Conservation (phyloP, 2,888 invertebrate genomes). For the Hirtodrosophila alboralis region DNA sequence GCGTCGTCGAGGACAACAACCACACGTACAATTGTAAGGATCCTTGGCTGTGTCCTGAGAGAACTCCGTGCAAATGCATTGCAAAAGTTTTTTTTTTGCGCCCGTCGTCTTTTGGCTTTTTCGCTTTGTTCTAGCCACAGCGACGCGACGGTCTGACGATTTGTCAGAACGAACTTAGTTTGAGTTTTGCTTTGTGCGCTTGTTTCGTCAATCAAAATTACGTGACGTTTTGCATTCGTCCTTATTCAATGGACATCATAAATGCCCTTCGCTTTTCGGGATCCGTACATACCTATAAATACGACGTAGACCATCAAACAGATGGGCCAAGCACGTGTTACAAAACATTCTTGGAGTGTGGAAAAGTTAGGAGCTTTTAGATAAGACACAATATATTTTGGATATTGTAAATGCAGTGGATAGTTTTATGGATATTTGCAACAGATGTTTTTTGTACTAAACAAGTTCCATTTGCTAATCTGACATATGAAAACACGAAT, state of each 20-base stretch:
- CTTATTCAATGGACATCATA: constrained; percentile 49
- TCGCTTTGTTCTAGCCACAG: constrained; percentile 29
- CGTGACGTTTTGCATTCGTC: constrained; percentile 64
- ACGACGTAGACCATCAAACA: neutral
- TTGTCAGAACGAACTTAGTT: constrained; percentile 64
- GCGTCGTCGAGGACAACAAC: constrained; percentile 42
- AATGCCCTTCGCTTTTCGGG: constrained; percentile 22
- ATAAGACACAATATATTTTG: constrained; percentile 1
- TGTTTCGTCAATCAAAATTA: constrained; percentile 79
- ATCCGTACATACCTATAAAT: neutral
- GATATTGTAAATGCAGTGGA: neutral
- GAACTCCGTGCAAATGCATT: constrained; percentile 33
- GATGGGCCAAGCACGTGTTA: constrained; percentile 21
- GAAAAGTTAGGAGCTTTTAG: neutral
- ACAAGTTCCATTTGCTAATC: too few relatives aligned
- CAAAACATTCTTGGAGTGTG: neutral
- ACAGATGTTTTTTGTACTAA: too few relatives aligned
- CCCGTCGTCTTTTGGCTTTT: constrained; percentile 30
- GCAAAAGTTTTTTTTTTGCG: constrained; percentile 46
- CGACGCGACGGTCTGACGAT: constrained; percentile 41
- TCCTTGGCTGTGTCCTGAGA: constrained; percentile 31
- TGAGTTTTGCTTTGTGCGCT: constrained; percentile 43
- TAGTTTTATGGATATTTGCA: neutral
- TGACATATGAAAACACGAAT: too few relatives aligned
- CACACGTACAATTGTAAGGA: constrained; percentile 51